Percentiles rank a stretch among this genome's conserved stretches.
phyloP scores from a whole-genome alignment of 2,797 vertebrate genomes.

The Semotilus atromaculatus region DNA sequence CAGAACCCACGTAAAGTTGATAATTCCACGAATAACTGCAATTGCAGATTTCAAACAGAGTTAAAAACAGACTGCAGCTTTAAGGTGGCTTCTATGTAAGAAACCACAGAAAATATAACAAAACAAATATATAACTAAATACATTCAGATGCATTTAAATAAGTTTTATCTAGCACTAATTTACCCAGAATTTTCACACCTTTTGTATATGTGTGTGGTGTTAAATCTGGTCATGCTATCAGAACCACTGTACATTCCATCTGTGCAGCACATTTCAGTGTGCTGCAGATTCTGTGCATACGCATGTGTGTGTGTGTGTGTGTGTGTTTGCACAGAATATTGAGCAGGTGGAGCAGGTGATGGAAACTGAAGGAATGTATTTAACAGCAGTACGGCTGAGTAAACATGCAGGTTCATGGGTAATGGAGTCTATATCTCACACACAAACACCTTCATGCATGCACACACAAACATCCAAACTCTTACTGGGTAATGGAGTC shows the following conservation, averaged over 20 bases:
- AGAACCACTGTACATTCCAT: slow-evolving; percentile 89
- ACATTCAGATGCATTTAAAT: neutral
- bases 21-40: too few species aligned
- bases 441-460: slow-evolving; percentile 41
- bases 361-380: slow-evolving; percentile 82
- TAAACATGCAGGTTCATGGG: slow-evolving; percentile 84
- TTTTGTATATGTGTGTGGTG: slow-evolving; percentile 78
- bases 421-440: slow-evolving; percentile 73
- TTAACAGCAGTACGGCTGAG: slow-evolving; percentile 88
- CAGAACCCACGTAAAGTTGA: too few species aligned
- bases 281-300: slow-evolving; percentile 64
- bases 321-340: slow-evolving; percentile 65
- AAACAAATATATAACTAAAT: neutral
- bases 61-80: too few species aligned
- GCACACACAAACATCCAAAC: slow-evolving; percentile 34
- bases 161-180: slow-evolving; percentile 88
- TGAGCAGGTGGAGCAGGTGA: slow-evolving; percentile 73
- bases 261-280: slow-evolving; percentile 86
- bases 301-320: neutral
- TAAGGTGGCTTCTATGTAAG: neutral
- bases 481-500: slow-evolving; percentile 38
- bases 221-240: slow-evolving; percentile 86
- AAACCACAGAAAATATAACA: neutral
- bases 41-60: too few species aligned
- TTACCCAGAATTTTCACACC: slow-evolving; percentile 55